Evolutionary conservation across 2,113 vertebrate genomes (phyloP).

Genomic region (Leucoraja erinaceus): DNA sequence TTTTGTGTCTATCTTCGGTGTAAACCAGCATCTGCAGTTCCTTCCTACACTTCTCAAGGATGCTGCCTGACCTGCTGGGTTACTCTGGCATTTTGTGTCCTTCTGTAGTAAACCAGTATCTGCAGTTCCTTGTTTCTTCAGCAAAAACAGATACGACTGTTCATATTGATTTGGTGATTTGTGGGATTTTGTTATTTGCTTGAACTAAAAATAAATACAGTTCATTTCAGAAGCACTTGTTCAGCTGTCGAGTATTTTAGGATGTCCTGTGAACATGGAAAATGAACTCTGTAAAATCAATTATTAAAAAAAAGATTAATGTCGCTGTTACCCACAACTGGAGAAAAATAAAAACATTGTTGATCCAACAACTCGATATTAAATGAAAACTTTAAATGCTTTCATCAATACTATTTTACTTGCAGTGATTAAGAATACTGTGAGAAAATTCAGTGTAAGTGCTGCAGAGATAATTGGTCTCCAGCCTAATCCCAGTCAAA

Average conservation of each 20-base stretch:
- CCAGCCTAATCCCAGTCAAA: background rate
- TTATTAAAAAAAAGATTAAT: background rate
- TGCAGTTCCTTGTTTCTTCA: too few relatives aligned
- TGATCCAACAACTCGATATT: background rate
- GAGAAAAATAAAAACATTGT: background rate
- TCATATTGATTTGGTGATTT: background rate
- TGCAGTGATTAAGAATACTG: background rate
- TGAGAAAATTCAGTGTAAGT: background rate
- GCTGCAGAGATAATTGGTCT: background rate
- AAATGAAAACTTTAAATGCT: background rate
- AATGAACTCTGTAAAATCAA: background rate
- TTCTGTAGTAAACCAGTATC: too few relatives aligned
- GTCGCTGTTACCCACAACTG: background rate
- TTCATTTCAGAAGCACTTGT: background rate
- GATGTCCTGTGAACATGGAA: background rate
- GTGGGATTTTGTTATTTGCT: background rate
- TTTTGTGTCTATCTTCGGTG: too few relatives aligned
- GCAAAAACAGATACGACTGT: background rate
- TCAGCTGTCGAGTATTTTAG: background rate
- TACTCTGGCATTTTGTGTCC: too few relatives aligned
- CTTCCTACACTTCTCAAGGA: too few relatives aligned
- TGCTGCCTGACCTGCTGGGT: too few relatives aligned
- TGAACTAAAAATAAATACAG: background rate
- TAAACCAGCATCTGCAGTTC: too few relatives aligned
- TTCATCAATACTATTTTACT: background rate